Percentiles rank a stretch among this genome's conserved stretches.
These are phyloP conservation scores for Carpatolechia fugitivella DNA, from an alignment of 2,888 invertebrate species.

Conservation along the genomic window DNA sequence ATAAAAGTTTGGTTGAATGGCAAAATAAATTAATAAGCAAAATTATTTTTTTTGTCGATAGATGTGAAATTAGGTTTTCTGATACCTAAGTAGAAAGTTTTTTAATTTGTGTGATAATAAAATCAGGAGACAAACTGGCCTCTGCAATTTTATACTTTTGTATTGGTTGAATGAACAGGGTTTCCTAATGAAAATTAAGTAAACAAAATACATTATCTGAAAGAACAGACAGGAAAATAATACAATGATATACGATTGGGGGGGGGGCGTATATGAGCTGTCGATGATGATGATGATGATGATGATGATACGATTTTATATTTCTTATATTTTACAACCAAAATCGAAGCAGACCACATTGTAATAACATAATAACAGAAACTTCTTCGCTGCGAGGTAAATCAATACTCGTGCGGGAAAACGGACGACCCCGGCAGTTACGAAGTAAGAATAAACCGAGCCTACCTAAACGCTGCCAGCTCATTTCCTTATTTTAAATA, in stretches of 20 bases:
- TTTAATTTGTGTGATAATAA: too few species aligned
- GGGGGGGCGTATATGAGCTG: too few species aligned
- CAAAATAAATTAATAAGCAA: background rate
- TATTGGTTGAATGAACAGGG: too few species aligned
- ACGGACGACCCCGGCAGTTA: slow-evolving; percentile 41
- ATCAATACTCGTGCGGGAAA: slow-evolving; percentile 60
- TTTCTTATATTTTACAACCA: background rate
- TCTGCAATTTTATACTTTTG: too few species aligned
- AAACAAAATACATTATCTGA: slow-evolving; percentile 7
- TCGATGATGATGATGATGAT: too few species aligned
- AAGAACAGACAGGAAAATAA: background rate
- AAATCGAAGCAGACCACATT: slow-evolving; percentile 27
- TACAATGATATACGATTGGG: too few species aligned
- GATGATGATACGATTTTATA: too few species aligned
- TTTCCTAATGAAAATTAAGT: too few species aligned
- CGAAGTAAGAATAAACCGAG: slow-evolving; percentile 46
- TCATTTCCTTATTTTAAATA: slow-evolving; percentile 34
- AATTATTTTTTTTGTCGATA: too few species aligned
- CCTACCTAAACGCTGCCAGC: slow-evolving; percentile 41
- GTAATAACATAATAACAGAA: slow-evolving; percentile 40
- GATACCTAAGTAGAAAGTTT: too few species aligned
- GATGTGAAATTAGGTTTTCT: too few species aligned
- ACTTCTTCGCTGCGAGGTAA: slow-evolving; percentile 52
- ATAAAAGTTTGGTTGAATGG: background rate
- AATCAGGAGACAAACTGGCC: background rate